Evolutionary conservation across 2,797 vertebrate genomes (phyloP), one percentile per base, ranked within the genome.

Genomic region (Diplodus puntazzo): DNA sequence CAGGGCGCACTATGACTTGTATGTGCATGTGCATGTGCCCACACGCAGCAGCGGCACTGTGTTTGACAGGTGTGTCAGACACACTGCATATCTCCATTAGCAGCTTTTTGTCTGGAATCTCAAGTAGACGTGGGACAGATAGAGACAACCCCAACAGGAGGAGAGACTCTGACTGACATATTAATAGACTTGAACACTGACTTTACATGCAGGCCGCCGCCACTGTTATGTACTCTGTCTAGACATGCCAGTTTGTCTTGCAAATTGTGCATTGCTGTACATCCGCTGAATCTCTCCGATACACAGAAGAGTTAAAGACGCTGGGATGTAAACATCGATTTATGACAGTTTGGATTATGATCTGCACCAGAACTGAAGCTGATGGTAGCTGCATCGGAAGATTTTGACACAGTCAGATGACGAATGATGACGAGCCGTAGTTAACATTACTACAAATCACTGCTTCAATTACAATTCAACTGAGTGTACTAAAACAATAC

Each of bases 131-230:
- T 2, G 21, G 83, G 73, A 70, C 75, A 49, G 53, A 80, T 25
- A 57, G 14, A 76, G 75, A 82, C 63, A 62, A 69, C 11, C 39
- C 55, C 20, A 60, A 48, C 63, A 72, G 49, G 43, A 34, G 14
- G 16, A 53, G 60, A 34, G 42, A 78, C 50, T 27, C 57, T 72
- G 82, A 75, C 65, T 79, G 80, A 83, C 80, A 81, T 73, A 73
- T 84, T 76, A 83, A 90, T 75, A 82, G 69, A 75, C 62, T 71
- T 81, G 10, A 75, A 80, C 62, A 80, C 60, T 18, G 73, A 71
- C 67, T 87, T 80, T 34, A 80, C 77, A 89, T 72, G 79, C 77
- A 84, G 82, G 62, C 45, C 14, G 2, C 23, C 45, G 85, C 66
- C 63, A 72, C 82, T 50, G 70, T 76, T 75, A 34, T 82, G 80